phyloP scores from a whole-genome alignment of 2,113 vertebrate species.

The Pelobates fuscus region DNA sequence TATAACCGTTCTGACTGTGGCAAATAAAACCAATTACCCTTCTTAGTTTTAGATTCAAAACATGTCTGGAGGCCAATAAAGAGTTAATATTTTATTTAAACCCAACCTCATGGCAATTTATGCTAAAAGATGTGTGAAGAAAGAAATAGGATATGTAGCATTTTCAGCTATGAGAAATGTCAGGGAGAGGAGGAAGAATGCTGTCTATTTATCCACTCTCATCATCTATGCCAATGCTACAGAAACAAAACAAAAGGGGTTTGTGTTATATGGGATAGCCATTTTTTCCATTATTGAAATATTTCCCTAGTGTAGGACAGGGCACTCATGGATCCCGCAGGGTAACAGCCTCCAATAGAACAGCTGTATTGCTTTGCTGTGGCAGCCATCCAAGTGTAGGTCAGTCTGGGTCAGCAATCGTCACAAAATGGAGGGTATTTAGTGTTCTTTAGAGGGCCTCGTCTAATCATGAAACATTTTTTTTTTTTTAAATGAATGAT shows the following conservation, averaged over 20 bases:
- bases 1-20: not conserved
- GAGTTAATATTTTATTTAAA: constrained; percentile 17
- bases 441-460: too few relatives aligned
- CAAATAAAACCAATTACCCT: not conserved
- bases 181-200: constrained; percentile 38
- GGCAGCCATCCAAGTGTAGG: constrained; percentile 24
- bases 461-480: too few relatives aligned
- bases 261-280: constrained; percentile 35
- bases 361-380: constrained; percentile 21
- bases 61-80: not conserved
- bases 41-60: too few relatives aligned
- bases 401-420: constrained; percentile 28
- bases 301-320: constrained; percentile 41
- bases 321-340: constrained; percentile 20
- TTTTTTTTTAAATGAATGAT: too few relatives aligned
- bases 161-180: constrained; percentile 37
- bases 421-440: not conserved
- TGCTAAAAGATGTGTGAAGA: constrained; percentile 38
- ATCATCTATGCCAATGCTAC: constrained; percentile 32
- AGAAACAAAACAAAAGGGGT: constrained; percentile 29
- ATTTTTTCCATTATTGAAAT: constrained; percentile 47
- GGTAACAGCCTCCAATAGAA: constrained; percentile 25
- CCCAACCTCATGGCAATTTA: not conserved
- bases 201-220: constrained; percentile 28
- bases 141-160: constrained; percentile 36